Evolutionary conservation across 2,113 vertebrate genomes (phyloP).

Genomic region (Zapornia atra): DNA sequence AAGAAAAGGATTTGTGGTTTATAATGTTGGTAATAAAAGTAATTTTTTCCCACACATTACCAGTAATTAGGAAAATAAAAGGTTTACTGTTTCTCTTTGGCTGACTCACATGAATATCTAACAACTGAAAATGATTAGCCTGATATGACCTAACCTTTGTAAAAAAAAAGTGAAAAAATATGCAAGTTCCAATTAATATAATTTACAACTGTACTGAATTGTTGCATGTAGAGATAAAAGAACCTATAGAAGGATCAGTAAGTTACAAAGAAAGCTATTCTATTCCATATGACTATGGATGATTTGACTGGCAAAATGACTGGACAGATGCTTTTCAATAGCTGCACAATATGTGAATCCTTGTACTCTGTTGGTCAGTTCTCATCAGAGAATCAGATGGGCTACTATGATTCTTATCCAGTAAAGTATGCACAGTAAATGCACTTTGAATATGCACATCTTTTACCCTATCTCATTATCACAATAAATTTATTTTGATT

Average conservation of each 20-base stretch:
- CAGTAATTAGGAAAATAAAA: not conserved
- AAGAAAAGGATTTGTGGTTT: not conserved
- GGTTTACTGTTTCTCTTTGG: not conserved
- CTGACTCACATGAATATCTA: not conserved
- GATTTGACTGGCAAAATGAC: not conserved
- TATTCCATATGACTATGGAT: not conserved
- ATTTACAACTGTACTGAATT: not conserved
- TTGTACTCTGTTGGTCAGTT: not conserved
- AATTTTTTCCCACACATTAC: not conserved
- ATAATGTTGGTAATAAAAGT: not conserved
- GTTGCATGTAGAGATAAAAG: not conserved
- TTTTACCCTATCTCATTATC: not conserved
- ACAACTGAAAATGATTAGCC: not conserved
- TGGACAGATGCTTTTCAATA: not conserved
- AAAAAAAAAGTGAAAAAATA: not conserved
- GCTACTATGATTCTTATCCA: not conserved
- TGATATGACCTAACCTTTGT: not conserved
- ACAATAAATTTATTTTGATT: not conserved
- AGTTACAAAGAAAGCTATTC: not conserved
- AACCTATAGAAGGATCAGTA: not conserved
- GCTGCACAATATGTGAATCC: not conserved
- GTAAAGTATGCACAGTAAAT: not conserved
- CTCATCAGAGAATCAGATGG: not conserved
- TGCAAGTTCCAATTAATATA: not conserved
- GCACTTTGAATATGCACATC: not conserved